Percentiles rank a stretch among this genome's conserved stretches.
phyloP scores from a whole-genome alignment of 2,113 vertebrate genomes.

The Oceanodroma tethys region DNA sequence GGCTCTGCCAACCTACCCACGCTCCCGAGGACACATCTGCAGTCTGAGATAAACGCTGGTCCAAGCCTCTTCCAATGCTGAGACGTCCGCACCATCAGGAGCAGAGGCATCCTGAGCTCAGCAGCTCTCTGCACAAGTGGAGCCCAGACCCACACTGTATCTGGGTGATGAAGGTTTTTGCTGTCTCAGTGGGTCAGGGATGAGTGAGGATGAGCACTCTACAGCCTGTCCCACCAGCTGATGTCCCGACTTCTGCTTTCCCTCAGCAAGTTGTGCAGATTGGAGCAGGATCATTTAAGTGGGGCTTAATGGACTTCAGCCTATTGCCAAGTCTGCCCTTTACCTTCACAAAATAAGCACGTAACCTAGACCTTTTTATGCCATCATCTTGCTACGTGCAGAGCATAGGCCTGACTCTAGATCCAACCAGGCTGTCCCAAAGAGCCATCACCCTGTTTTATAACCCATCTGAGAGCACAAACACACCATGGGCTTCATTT shows the following conservation, averaged over 20 bases:
- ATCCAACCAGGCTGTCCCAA: neutral
- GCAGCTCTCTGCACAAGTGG: neutral
- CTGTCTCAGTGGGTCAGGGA: neutral
- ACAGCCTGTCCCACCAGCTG: neutral
- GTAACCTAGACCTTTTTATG: neutral
- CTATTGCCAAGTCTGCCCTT: neutral
- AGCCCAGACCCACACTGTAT: neutral
- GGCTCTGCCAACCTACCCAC: neutral
- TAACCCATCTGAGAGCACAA: neutral
- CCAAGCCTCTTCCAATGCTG: neutral
- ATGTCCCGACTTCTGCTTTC: neutral
- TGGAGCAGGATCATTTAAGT: neutral
- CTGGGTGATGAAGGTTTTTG: neutral
- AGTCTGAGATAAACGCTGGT: neutral
- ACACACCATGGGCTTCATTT: neutral
- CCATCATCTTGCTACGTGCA: neutral
- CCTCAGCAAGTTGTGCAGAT: neutral
- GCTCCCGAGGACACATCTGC: neutral
- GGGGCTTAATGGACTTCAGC: neutral
- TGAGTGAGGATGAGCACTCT: neutral
- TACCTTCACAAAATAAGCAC: neutral
- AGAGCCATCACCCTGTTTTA: neutral
- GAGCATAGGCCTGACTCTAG: neutral
- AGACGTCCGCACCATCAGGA: neutral
- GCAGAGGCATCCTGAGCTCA: neutral